Evolutionary conservation across 2,888 invertebrate genomes (phyloP), one percentile per base, ranked within the genome.

Genomic region (Phlogophora meticulosa): DNA sequence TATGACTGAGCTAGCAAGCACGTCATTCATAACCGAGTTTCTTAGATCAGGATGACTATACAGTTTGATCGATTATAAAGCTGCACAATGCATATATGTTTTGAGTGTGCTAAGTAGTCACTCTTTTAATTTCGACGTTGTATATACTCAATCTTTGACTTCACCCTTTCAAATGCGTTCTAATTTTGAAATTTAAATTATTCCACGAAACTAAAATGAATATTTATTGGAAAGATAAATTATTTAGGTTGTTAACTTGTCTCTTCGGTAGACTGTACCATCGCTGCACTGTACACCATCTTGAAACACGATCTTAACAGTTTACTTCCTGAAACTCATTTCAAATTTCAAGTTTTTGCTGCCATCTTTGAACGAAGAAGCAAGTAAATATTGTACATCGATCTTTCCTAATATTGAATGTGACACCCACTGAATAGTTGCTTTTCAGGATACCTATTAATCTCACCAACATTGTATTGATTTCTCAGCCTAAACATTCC

Each of bases 321-420:
- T 82, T 80, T 79, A 80, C 80, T 83, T 80, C 78, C 75, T 58
- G 56, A 64, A 67, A 67, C 55, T 72, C 45, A 28, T 71, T 60
- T 32, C 51, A 63, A 58, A 48, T 40, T 61, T 66, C 58, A 15
- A 63, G 32, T 43, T 77, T 56, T 52, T 61, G 42, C 51, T 22
- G 28, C 17, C 20, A 60, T 36, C 48, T 46, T 17, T 20, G 48
- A 62, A 69, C 51, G 3, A 20, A 20, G 20, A 60, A 1, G 5
- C 17, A 5, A 46, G 20, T 24, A n/a, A 48, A 28, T 43, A 42
- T 17, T 48, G 2, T 20, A 4, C 11, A 58, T 40, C 1, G 3
- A 40, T 49, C 10, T 28, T 0, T 38, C 7, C 7, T 10, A 3
- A 10, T n/a, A 45, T 20, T 38, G 1, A 32, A 32, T n/a, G 10